Base-by-base conservation (phyloP, 2,797 vertebrate genomes). In the Anabacerthia variegaticeps region DNA sequence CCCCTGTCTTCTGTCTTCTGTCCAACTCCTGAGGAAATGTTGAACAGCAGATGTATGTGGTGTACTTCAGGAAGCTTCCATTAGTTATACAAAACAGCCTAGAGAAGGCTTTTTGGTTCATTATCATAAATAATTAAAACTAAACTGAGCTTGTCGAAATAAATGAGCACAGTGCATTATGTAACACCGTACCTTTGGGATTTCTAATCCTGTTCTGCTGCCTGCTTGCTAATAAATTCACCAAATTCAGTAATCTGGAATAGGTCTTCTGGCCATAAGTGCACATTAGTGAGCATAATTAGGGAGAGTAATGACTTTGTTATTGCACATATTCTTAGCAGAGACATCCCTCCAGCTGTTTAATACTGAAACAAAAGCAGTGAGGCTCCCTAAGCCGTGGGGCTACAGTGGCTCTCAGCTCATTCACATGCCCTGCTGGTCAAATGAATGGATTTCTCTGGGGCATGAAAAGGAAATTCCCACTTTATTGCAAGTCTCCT, bases 61-160 rank as follows among this genome's bases (percentile, higher is more conserved):
- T 72, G 76, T 89, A 94, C 79, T 91, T 83, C 94, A 95, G 95
- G 96, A 95, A 95, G 91, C 77, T 87, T 81, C 92, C 85, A 93
- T 91, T 91, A 93, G 80, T 89, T 92, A 88, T n/a, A 95, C 94
- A 94, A 97, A 95, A 92, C 74, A 92, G 89, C 91, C 95, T 91
- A 95, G 77, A 94, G 93, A 89, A 90, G 88, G 87, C 62, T 79
- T 88, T 96, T 90, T 48, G 39, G 80, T 79, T 93, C 82, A 95
- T 96, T 95, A 95, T 58, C 93, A 93, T 94, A 93, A 95, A 75
- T 97, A 96, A 97, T 97, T 96, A 96, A 96, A 94, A 88, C 69
- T 78, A 93, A 97, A 95, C 82, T 2, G 16, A 91, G 94, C 90
- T 94, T 96, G 94, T 93, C 88, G 94, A 95, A 94, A 93, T 83